Conservation (phyloP, 2,797 vertebrate species). For the Sebastiscus tertius region DNA sequence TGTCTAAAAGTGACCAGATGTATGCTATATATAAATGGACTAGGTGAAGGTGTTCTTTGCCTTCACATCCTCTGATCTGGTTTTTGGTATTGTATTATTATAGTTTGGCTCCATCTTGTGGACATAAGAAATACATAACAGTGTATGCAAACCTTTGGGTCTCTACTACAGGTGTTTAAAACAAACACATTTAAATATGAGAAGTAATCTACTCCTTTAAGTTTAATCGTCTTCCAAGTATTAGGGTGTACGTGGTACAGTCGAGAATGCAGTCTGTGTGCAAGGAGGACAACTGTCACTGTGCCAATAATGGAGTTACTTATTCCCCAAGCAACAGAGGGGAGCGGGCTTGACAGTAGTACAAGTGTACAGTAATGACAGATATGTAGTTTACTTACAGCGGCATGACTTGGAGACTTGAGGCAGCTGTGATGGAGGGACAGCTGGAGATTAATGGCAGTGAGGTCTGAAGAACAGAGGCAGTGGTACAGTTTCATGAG, state of each 20-base stretch:
- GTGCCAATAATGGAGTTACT: constrained; percentile 14
- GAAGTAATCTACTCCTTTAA: background rate
- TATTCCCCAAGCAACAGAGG: constrained; percentile 7
- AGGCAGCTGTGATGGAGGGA: constrained; percentile 45
- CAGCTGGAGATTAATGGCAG: constrained; percentile 44
- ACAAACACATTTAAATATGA: background rate
- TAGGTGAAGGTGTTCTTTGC: background rate
- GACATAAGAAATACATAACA: background rate
- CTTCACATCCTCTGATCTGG: background rate
- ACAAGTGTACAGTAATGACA: constrained; percentile 40
- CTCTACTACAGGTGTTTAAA: background rate
- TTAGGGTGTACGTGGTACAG: background rate
- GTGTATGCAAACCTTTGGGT: background rate
- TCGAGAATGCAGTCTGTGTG: background rate
- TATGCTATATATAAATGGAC: background rate
- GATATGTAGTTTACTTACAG: constrained; percentile 27
- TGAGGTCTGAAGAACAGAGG: background rate
- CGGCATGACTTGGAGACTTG: background rate
- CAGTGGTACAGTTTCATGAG: background rate
- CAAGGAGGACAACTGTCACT: constrained; percentile 20
- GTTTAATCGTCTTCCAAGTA: background rate
- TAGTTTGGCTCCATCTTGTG: constrained; percentile 67
- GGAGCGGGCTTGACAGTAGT: constrained; percentile 5
- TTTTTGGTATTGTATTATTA: background rate
- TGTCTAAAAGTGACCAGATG: background rate